Percentiles rank a stretch among this genome's conserved stretches.
Evolutionary conservation across 2,113 vertebrate species (phyloP).

Genomic region (Donacobius atricapilla): DNA sequence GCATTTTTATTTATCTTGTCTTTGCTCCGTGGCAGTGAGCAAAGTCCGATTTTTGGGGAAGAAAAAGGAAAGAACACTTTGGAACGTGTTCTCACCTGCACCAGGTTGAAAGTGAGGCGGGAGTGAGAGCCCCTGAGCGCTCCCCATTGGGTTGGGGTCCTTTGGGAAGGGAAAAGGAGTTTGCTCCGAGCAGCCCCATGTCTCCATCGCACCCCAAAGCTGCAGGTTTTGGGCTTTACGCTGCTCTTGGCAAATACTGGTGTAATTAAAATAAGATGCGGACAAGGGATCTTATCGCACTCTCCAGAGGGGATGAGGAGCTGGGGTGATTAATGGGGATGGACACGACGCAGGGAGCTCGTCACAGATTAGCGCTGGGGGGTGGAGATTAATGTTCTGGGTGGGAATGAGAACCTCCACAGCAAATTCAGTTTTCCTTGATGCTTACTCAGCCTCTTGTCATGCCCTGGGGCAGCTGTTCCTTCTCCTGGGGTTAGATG

Average conservation of each 20-base stretch:
- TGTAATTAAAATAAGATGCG: background rate
- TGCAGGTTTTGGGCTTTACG: background rate
- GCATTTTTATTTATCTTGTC: background rate
- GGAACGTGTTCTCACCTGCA: accelerated
- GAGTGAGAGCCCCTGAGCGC: accelerated
- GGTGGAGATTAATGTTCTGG: background rate
- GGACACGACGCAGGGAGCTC: background rate
- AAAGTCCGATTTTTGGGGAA: background rate
- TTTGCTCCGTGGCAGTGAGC: background rate
- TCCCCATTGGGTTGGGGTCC: background rate
- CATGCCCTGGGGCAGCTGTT: background rate
- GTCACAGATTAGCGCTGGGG: background rate
- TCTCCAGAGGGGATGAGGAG: background rate
- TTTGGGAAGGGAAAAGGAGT: background rate
- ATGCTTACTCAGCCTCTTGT: background rate
- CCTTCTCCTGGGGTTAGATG: accelerated
- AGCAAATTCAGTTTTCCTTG: background rate
- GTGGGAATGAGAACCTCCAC: background rate
- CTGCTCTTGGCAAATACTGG: background rate
- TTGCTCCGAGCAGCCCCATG: accelerated
- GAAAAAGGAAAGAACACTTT: background rate
- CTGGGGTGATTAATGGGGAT: background rate
- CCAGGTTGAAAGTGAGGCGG: accelerated
- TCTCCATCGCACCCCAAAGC: background rate
- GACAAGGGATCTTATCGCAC: background rate